These are phyloP conservation scores for Myotis brandtii DNA, from an alignment of 2,113 vertebrate species.

Conservation along the genomic window DNA sequence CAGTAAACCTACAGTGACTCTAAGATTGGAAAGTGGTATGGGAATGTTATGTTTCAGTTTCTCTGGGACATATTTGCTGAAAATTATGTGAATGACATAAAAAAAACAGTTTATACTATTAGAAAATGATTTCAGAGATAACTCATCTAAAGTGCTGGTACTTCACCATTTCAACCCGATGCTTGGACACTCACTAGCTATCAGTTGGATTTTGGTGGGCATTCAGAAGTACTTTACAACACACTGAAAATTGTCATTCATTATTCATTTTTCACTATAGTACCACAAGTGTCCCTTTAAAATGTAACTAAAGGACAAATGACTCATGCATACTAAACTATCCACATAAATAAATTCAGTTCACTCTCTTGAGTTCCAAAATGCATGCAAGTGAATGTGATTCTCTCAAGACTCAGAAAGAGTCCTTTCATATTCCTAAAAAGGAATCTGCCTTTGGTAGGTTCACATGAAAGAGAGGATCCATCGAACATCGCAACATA, in stretches of 20 bases:
- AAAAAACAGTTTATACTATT: neutral
- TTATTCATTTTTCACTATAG: neutral
- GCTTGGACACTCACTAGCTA: neutral
- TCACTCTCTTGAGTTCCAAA: neutral
- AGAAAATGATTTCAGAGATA: neutral
- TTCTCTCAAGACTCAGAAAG: neutral
- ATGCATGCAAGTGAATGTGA: neutral
- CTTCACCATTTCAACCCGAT: neutral
- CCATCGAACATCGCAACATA: neutral
- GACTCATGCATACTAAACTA: neutral
- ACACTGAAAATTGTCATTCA: neutral
- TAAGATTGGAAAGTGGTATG: neutral
- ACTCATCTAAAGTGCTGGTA: neutral
- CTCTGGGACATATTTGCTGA: neutral
- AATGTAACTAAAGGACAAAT: neutral
- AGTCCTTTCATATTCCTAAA: neutral
- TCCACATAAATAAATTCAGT: neutral
- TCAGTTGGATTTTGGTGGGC: neutral
- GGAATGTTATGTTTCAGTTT: neutral
- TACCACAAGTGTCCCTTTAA: neutral
- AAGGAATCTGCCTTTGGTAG: neutral
- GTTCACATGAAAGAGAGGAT: neutral
- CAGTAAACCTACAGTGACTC: neutral
- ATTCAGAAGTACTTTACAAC: neutral
- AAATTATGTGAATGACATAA: neutral